These are phyloP conservation scores for Cassiopea andromeda DNA, from an alignment of 30 jellyfish, hydroid and myxozoan genomes.

Conservation along the genomic window DNA sequence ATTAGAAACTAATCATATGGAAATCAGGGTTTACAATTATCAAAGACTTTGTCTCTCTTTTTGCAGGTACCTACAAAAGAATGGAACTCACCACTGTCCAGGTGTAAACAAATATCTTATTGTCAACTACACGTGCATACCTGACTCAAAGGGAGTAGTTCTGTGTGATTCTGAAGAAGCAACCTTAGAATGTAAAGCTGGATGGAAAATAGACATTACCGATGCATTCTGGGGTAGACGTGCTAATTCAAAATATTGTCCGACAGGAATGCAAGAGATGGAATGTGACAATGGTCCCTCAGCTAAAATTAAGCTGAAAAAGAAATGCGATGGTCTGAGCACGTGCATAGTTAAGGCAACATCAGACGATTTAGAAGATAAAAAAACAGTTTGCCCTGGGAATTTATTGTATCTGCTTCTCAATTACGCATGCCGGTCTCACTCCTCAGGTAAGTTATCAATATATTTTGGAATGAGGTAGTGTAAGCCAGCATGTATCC, in stretches of 20 bases:
- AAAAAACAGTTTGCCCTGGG: conserved; percentile 73
- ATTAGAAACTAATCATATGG: too few relatives aligned
- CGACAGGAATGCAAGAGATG: conserved; percentile 84
- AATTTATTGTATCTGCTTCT: conserved; percentile 78
- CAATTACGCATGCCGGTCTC: conserved; percentile 86
- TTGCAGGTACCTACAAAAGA: conserved; percentile 79
- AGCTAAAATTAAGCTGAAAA: conserved; percentile 69
- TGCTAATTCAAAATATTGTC: conserved; percentile 84
- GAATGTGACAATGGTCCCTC: conserved; percentile 89
- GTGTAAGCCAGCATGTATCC: background rate
- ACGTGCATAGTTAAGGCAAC: conserved; percentile 83
- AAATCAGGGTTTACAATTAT: too few relatives aligned
- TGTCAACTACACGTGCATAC: conserved; percentile 92
- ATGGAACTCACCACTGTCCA: conserved; percentile 93
- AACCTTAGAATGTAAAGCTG: conserved; percentile 85
- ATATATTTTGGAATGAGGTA: background rate
- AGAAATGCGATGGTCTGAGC: conserved; percentile 84
- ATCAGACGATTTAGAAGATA: conserved; percentile 78
- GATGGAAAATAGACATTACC: conserved; percentile 92
- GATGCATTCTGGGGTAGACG: conserved; percentile 98
- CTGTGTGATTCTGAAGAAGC: conserved; percentile 95
- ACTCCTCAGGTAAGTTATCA: background rate
- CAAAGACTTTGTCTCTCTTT: background rate
- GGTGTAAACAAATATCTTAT: conserved; percentile 95
- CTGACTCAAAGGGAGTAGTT: conserved; percentile 96